Base-by-base conservation (phyloP, 2,797 vertebrate genomes). In the Eutrigla gurnardus region DNA sequence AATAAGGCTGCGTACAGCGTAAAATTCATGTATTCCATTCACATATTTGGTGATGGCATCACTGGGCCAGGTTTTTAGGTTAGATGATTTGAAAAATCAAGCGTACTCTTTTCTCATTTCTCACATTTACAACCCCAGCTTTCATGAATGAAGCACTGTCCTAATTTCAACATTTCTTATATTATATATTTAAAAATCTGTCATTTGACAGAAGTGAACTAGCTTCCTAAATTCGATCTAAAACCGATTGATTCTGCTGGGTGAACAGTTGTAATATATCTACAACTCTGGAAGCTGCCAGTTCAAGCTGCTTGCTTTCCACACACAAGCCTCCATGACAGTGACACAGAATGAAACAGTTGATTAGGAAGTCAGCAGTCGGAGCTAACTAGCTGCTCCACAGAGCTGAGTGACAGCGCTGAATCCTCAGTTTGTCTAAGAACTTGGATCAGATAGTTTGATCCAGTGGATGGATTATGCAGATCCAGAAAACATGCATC, bases 381-480 rank as follows among this genome's bases (percentile, higher is more conserved):
- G 9, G 63, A 65, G 68, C 71, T 70, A 65, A 70, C 64, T 14
- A 68, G 75, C 52, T 54, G 52, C 65, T 74, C 43, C 49, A 25
- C 47, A 46, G 57, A 73, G 74, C 67, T 66, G 68, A 82, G 61
- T 49, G 78, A 73, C 71, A 17, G 70, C 55, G 0, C 64, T 2
- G 59, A 69, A 61, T 72, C 78, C 75, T 63, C 64, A 2, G 33
- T 43, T 66, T 63, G 75, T 85, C 76, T 75, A 37, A 65, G 66
- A 79, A 65, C 61, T 57, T 11, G 45, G 75, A 63, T 53, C 33
- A 12, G 73, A 63, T 52, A 6, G 42, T 10, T 17, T 32, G 67
- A 73, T 78, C 50, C 60, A 33, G 64, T 12, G 32, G 39, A 52
- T 5, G 73, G 83, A 83, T 88, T 87, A 88, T 86, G 84, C 72